Base-by-base conservation (phyloP, 2,888 invertebrate genomes). In the Loripinus fragilis region DNA sequence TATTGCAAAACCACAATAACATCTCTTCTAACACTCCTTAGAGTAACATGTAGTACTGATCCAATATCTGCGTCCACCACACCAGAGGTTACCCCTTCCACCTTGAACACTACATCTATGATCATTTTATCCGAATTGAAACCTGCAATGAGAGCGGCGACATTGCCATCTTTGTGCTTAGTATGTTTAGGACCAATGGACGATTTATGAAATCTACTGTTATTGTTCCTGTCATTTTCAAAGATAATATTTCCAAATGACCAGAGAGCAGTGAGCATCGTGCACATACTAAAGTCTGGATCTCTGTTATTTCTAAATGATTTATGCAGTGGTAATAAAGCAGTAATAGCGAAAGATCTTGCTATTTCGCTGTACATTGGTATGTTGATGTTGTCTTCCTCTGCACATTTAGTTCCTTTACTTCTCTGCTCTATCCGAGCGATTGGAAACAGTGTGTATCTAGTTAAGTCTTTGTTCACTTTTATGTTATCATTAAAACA, bases 31-130 rank as follows among this genome's bases (percentile, higher is more conserved):
- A 72, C 38, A 20, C 38, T 48, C 60, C 45, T 66, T 20, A 76
- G 38, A 41, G 23, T 67, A 23, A 76, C n/a, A 23, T 42, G 20
- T 5, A 76, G 42, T 23, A 66, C 33, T 10, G 76, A 76, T 12
- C 76, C 76, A 33, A 76, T 76, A 30, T 76, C 76, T 33, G 76
- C 71, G 42, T 76, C 76, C 0, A 76, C 68, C 35, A 76, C 76
- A 0, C 76, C 76, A 2, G 17, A 25, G 12, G 67, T 23, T 25
- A 35, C 45, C 28, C 76, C 76, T 33, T 76, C 68, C 25, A 76
- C 0, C 33, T 67, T 67, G 35, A 76, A 76, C 38, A 10, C 41
- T 28, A 76, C 72, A 15, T 70, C 64, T 12, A 76, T 41, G 52
- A 41, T 41, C 72, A 76, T 72, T 38, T 66, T 38, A 5, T 66